Evolutionary conservation across 2,113 vertebrate genomes (phyloP).

Genomic region (Campylorhamphus procurvoides): DNA sequence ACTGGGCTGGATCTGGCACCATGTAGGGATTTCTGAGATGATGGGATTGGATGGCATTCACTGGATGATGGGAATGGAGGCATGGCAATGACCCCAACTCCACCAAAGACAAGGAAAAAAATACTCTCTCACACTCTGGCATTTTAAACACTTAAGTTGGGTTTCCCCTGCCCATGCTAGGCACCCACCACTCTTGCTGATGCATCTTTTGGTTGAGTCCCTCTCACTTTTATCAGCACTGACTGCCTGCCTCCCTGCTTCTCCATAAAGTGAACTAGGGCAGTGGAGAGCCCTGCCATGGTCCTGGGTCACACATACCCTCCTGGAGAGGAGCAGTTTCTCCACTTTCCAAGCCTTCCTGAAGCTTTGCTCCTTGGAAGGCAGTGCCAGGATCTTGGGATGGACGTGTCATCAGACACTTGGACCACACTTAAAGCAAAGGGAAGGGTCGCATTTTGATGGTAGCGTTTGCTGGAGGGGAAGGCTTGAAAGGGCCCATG

Average conservation of each 20-base stretch:
- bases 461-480: not conserved
- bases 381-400: no score
- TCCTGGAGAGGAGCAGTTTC: not conserved
- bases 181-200: not conserved
- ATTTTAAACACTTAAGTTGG: not conserved
- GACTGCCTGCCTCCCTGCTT: not conserved
- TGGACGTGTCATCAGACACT: not conserved
- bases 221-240: not conserved
- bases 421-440: accelerated
- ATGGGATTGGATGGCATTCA: no score
- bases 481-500: not conserved
- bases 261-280: not conserved
- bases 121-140: not conserved
- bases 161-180: not conserved
- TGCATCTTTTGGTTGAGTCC: not conserved
- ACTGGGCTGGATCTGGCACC: accelerated
- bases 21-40: not conserved
- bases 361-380: not conserved
- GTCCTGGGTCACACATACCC: accelerated
- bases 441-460: not conserved
- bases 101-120: not conserved
- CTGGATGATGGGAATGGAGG: not conserved
- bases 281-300: not conserved
- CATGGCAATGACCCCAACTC: not conserved
- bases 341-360: not conserved